Conservation (phyloP, 2,888 invertebrate genomes). For the Eilema depressum region DNA sequence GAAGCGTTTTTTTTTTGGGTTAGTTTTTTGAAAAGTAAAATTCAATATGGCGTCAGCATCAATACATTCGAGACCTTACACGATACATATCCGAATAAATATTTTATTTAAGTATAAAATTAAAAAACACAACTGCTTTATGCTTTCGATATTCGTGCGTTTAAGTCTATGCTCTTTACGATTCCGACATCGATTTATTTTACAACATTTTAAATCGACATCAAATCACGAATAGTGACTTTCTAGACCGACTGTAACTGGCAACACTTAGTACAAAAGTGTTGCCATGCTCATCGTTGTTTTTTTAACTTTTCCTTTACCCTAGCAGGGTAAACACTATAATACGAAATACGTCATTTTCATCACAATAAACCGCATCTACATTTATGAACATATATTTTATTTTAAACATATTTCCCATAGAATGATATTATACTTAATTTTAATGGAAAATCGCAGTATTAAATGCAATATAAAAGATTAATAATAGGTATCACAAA, state of each 20-base stretch:
- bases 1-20: conserved; percentile 31
- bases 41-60: conserved; percentile 45
- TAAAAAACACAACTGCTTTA: conserved; percentile 81
- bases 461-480: conserved; percentile 28
- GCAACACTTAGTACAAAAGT: conserved; percentile 47
- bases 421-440: conserved; percentile 27
- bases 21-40: conserved; percentile 44
- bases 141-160: conserved; percentile 75
- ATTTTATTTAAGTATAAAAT: conserved; percentile 83
- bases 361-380: conserved; percentile 61
- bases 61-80: conserved; percentile 62
- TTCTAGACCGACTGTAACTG: conserved; percentile 49
- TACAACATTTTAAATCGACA: conserved; percentile 48
- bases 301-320: conserved; percentile 47
- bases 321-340: conserved; percentile 51
- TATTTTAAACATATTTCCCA: conserved; percentile 39
- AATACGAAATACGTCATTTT: conserved; percentile 59
- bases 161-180: conserved; percentile 54
- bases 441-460: conserved; percentile 23
- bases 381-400: conserved; percentile 55
- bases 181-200: conserved; percentile 52
- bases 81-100: conserved; percentile 82
- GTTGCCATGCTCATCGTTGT: conserved; percentile 51
- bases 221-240: conserved; percentile 35
- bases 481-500: conserved; percentile 26